Evolutionary conservation across 92 coral and sea anemone species (phyloP).

Genomic region (Epizoanthus illoricatus): DNA sequence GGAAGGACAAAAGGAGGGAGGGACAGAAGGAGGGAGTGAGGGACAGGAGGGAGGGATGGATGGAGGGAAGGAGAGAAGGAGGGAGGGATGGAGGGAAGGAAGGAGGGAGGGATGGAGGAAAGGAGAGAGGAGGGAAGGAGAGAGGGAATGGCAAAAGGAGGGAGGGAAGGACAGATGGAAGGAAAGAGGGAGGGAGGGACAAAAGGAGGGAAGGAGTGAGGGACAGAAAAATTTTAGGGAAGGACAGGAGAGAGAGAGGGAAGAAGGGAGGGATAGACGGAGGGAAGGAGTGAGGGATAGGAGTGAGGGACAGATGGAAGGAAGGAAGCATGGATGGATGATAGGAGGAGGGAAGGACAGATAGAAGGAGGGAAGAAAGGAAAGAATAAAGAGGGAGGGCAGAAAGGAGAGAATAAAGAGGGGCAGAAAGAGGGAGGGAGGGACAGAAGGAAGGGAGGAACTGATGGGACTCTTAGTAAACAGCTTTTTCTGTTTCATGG

Average conservation of each 20-base stretch:
- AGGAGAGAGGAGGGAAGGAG: background rate
- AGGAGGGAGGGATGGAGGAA: background rate
- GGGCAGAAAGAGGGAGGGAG: background rate
- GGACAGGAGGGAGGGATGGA: too few relatives aligned
- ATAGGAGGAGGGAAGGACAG: background rate
- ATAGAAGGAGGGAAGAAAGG: background rate
- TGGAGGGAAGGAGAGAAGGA: too few relatives aligned
- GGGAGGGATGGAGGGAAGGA: too few relatives aligned
- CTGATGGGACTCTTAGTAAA: background rate
- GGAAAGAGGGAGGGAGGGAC: too few relatives aligned
- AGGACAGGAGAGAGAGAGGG: background rate
- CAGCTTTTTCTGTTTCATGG: background rate
- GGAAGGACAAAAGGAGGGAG: too few relatives aligned
- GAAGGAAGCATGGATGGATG: background rate
- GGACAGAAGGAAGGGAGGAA: background rate
- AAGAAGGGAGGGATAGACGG: background rate
- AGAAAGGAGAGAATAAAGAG: background rate
- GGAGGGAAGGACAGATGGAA: background rate
- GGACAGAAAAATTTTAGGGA: too few relatives aligned
- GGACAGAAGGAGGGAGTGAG: too few relatives aligned
- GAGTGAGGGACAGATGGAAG: background rate
- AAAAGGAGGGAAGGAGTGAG: background rate
- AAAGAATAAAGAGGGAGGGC: background rate
- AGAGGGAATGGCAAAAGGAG: background rate
- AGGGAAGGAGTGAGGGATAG: background rate